phyloP scores from a whole-genome alignment of 2,888 invertebrate species.

The Drosophila prolongata region DNA sequence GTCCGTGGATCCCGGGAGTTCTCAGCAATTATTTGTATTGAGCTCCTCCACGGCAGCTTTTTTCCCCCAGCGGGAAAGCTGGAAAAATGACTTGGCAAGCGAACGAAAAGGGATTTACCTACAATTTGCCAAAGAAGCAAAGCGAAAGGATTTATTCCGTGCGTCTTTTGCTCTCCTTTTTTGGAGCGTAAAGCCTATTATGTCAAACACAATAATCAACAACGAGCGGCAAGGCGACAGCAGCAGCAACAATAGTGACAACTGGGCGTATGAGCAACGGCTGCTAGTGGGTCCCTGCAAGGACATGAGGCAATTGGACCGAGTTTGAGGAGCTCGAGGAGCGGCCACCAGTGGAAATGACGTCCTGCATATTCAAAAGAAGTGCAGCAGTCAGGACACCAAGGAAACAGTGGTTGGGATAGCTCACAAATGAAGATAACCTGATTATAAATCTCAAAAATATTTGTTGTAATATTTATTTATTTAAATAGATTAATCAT shows the following conservation, averaged over 20 bases:
- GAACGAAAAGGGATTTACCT: constrained; percentile 65
- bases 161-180: constrained; percentile 53
- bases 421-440: background rate
- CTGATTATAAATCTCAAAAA: background rate
- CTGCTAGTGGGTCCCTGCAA: constrained; percentile 22
- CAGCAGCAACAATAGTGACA: constrained; percentile 50
- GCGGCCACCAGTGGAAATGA: constrained; percentile 56
- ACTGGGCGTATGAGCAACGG: constrained; percentile 65
- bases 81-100: constrained; percentile 58
- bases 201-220: constrained; percentile 80
- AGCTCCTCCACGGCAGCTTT: constrained; percentile 43
- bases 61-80: constrained; percentile 5
- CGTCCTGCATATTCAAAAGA: constrained; percentile 69
- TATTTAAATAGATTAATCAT: no score
- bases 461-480: no score
- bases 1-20: constrained; percentile 29
- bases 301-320: constrained; percentile 13
- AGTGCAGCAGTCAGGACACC: constrained; percentile 30
- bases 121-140: constrained; percentile 75
- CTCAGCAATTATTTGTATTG: constrained; percentile 75
- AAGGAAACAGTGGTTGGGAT: background rate
- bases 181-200: constrained; percentile 79
- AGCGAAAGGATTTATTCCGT: constrained; percentile 61
- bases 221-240: constrained; percentile 56
- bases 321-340: constrained; percentile 12